These are phyloP conservation scores for Struthio camelus DNA, from an alignment of 2,113 vertebrate species.

Conservation along the genomic window DNA sequence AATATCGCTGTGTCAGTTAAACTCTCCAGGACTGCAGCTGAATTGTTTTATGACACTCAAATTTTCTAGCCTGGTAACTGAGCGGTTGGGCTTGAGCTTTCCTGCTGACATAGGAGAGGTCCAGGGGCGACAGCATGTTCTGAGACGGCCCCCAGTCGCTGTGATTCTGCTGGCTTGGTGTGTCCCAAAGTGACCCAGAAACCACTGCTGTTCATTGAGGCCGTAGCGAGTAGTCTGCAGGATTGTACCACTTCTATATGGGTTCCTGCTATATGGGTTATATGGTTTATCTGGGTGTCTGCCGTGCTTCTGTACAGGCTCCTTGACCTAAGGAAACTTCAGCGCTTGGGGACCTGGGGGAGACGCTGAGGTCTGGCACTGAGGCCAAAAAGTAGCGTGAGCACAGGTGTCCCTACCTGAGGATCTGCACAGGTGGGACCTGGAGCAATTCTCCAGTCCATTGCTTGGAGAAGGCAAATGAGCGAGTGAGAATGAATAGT, in stretches of 20 bases:
- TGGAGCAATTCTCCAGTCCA: neutral
- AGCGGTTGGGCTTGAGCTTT: neutral
- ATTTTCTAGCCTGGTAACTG: neutral
- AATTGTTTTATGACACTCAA: neutral
- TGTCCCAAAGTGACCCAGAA: neutral
- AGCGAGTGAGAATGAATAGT: neutral
- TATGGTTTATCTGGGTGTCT: too few species aligned
- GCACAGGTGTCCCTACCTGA: neutral
- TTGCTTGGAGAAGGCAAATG: neutral
- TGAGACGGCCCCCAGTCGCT: neutral
- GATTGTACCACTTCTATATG: neutral
- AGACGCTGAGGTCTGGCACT: neutral
- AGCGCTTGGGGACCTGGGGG: neutral
- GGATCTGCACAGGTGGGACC: neutral
- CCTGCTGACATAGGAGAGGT: neutral
- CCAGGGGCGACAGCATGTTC: neutral
- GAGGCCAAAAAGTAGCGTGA: neutral
- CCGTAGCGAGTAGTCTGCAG: neutral
- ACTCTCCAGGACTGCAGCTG: neutral
- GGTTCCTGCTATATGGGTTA: neutral
- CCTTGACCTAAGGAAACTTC: rapidly evolving
- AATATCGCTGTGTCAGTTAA: neutral
- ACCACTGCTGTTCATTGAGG: neutral
- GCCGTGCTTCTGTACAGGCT: neutral
- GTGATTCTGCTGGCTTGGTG: neutral